Base-by-base conservation (phyloP, 1,140 invertebrate genomes). In the Calliphora vicina region DNA sequence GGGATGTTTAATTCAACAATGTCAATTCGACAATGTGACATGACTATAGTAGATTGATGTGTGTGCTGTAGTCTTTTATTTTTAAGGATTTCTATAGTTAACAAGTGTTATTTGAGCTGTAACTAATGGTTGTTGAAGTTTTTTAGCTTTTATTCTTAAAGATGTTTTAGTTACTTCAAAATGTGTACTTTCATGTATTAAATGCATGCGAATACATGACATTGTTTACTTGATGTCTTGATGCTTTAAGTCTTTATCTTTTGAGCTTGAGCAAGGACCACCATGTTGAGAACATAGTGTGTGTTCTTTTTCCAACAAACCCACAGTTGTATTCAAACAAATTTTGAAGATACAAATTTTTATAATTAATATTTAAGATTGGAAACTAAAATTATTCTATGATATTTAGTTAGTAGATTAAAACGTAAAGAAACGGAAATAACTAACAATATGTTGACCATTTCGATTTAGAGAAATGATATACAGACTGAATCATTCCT, bases 91-190 rank as follows among this genome's bases (percentile, higher is more conserved):
- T 50, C 42, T 17, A 81, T 57, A 17, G 29, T 50, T 71, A 81
- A 81, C 80, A 81, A 81, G 80, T 81, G 80, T 29, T 57, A 61
- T 81, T 81, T 67, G 50, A 67, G 17, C 25, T 57, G 45, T 81
- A 50, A 29, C 43, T 57, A 26, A 81, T 67, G 61, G 80, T 81
- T 76, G 8, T 76, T 35, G n/a, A 35, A 35, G 15, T 76, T 76
- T 76, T 35, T 29, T 76, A 76, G 73, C 73, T 43, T 76, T 76
- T 35, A 76, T 35, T 76, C 73, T 76, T 25, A 57, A 67, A 67
- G 45, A 13, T 12, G 43, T 12, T 50, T 13, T 50, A 35, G 35
- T 35, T 35, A 35, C 45, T 50, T 12, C 35, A 10, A 35, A 35
- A 35, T 50, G 35, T 42, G 5, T 15, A 74, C 8, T 29, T 35